Evolutionary conservation across 2,113 vertebrate species (phyloP), one percentile per base, ranked within the genome.

Genomic region (Perca flavescens): DNA sequence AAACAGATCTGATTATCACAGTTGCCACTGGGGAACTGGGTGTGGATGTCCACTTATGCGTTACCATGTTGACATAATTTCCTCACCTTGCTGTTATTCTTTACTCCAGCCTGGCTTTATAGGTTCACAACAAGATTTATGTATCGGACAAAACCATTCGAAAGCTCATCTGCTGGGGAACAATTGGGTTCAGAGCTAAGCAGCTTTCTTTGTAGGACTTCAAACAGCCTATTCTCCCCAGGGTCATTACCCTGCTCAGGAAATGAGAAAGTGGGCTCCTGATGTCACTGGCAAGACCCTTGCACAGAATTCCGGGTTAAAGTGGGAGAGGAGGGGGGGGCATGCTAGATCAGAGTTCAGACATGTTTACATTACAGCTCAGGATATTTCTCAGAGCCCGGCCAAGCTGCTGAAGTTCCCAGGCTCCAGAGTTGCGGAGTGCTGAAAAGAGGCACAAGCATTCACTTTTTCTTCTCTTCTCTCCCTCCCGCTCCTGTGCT

Each of bases 281-380:
- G 90, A 94, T 95, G 94, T 94, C 93, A 93, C 87, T 75, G 87
- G 84, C 82, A 69, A 88, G 90, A 19, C 86, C 89, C 80, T 89
- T 80, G 54, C 79, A 83, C 81, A 87, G 89, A 95, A 88, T 90
- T 86, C 79, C 13, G 82, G 91, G 92, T 91, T 86, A 86, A 82
- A 94, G 88, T 82, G 66, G 91, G 91, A 86, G 76, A 40, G 71
- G 65, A 25, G 84, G 91, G 90, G 81, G 75, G 80, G 82, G 56
- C 78, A 79, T 64, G 87, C 79, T 80, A 88, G 93, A 94, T 94
- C 95, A 94, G 92, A 95, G 95, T 95, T 96, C 95, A 95, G 91
- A 84, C 89, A 88, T 96, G 95, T 96, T 96, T 96, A 95, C 95
- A 95, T 95, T 95, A 95, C 91, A 94, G 93, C 93, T 94, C 94